A percentile compares a stretch with the other conserved stretches of the same genome.
These are phyloP conservation scores for Plotosus lineatus DNA, from an alignment of 2,113 vertebrate species.

Conservation along the genomic window DNA sequence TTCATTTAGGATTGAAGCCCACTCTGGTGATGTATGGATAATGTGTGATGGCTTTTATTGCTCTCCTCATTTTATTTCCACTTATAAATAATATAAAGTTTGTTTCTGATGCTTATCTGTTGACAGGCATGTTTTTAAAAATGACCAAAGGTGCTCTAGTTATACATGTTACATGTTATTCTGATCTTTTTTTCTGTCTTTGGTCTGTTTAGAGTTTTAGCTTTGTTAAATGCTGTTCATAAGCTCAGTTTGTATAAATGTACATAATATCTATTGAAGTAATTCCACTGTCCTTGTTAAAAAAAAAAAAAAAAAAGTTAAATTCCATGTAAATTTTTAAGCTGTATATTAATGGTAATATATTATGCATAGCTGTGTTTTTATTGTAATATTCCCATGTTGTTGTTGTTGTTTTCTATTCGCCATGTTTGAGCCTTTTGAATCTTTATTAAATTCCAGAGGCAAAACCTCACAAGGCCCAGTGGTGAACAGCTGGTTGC, in stretches of 20 bases:
- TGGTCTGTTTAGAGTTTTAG: neutral
- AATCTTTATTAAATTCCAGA: neutral
- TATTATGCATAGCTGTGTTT: neutral
- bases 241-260: constrained; percentile 21
- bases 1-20: neutral
- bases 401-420: neutral
- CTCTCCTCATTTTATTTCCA: neutral
- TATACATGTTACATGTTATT: neutral
- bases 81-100: neutral
- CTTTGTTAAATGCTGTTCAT: neutral
- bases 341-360: neutral
- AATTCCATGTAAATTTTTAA: neutral
- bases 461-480: neutral
- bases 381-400: neutral
- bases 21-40: neutral
- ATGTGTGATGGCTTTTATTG: neutral
- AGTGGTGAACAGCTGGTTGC: neutral
- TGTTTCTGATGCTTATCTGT: neutral
- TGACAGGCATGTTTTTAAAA: neutral
- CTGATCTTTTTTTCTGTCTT: constrained; percentile 13
- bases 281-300: neutral
- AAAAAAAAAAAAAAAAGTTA: neutral
- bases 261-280: neutral
- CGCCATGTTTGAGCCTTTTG: neutral
- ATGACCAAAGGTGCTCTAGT: neutral